These are phyloP conservation scores for Hypothenemus hampei DNA, from an alignment of 1,140 invertebrate genomes.

Conservation along the genomic window DNA sequence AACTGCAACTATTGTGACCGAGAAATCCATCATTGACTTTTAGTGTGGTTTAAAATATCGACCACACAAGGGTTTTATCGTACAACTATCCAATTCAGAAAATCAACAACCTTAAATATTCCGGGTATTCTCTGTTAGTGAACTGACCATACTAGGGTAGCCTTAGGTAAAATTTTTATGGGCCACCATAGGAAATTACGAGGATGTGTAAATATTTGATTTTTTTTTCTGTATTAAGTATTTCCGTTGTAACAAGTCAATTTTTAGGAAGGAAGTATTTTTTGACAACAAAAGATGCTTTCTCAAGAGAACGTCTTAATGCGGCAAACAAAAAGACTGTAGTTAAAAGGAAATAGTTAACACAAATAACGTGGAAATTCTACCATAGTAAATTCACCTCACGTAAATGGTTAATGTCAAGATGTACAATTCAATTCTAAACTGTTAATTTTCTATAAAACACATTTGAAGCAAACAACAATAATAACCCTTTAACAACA, in stretches of 20 bases:
- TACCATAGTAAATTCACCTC: too few relatives aligned
- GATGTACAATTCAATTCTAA: too few relatives aligned
- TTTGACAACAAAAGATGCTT: background rate
- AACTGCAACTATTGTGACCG: too few relatives aligned
- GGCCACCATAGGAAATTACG: conserved; percentile 2
- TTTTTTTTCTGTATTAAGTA: background rate
- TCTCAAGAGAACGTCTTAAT: too few relatives aligned
- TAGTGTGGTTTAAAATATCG: conserved; percentile 2
- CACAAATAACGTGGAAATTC: too few relatives aligned
- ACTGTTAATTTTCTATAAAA: too few relatives aligned
- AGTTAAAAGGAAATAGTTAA: too few relatives aligned
- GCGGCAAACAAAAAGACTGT: too few relatives aligned
- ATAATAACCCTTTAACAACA: too few relatives aligned
- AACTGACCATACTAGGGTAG: too few relatives aligned
- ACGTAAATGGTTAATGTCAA: too few relatives aligned
- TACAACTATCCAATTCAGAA: conserved; percentile 2
- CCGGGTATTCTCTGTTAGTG: background rate
- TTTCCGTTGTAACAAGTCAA: conserved; percentile 10
- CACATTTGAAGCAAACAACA: too few relatives aligned
- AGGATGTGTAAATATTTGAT: conserved; percentile 10
- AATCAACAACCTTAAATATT: background rate
- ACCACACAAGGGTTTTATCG: conserved; percentile 4
- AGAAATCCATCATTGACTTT: conserved; percentile 7
- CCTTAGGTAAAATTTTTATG: conserved; percentile 1
- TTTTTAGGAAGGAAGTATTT: conserved; percentile 2